phyloP scores from a whole-genome alignment of 2,888 invertebrate species.

The Alviniconcha strummeri region DNA sequence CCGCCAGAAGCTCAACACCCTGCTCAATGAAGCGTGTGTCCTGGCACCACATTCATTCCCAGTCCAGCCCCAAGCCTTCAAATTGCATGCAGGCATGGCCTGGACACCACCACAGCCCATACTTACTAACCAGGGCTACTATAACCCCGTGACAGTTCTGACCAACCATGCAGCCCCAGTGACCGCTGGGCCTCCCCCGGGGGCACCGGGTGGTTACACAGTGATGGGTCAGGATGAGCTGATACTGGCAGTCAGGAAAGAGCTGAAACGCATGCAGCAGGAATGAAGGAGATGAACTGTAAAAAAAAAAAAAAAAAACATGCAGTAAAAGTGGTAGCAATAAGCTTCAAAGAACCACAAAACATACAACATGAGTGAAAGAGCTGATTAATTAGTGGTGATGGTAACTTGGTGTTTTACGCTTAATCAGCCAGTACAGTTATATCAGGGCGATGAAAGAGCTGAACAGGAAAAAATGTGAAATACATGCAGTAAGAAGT shows the following conservation, averaged over 20 bases:
- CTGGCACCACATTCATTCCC: constrained; percentile 1
- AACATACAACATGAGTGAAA: not conserved
- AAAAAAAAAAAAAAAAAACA: not conserved
- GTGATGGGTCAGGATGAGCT: constrained; percentile 20
- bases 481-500: not conserved
- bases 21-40: constrained; percentile 28
- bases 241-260: constrained; percentile 28
- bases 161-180: not conserved
- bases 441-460: not conserved
- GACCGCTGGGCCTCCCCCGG: not conserved
- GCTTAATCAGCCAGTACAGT: too few species aligned
- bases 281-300: not conserved
- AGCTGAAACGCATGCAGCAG: constrained; percentile 31
- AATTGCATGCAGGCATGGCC: not conserved
- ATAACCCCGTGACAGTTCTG: not conserved
- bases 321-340: too few species aligned
- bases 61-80: not conserved
- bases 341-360: not conserved
- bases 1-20: constrained; percentile 2
- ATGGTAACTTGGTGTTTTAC: not conserved
- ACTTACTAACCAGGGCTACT: not conserved
- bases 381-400: not conserved
- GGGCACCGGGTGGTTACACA: not conserved
- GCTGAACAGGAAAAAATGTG: not conserved
- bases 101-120: not conserved